phyloP scores from a whole-genome alignment of 2,888 invertebrate species.

The Papilio protenor region DNA sequence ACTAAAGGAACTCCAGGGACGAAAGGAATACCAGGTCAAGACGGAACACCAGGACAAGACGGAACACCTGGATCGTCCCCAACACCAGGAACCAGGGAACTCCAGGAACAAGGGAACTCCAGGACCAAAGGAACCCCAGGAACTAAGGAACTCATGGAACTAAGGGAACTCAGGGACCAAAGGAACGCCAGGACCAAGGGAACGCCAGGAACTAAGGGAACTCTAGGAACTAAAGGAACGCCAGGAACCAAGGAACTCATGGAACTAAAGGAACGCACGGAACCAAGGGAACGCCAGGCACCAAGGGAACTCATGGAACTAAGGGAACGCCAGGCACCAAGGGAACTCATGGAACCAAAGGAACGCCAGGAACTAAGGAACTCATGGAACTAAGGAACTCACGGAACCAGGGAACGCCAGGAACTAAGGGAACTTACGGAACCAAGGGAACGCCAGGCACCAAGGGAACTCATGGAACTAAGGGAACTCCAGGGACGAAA shows the following conservation, averaged over 20 bases:
- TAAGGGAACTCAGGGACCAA: constrained; percentile 22
- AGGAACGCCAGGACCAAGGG: background rate
- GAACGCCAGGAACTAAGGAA: constrained; percentile 35
- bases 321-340: background rate
- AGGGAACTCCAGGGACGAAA: background rate
- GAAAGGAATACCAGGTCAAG: background rate
- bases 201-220: constrained; percentile 34
- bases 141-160: too few relatives aligned
- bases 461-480: background rate
- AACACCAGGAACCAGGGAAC: background rate
- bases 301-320: background rate
- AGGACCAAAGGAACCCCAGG: background rate
- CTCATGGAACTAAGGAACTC: constrained; percentile 28
- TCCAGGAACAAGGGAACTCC: background rate
- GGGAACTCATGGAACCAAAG: constrained; percentile 24
- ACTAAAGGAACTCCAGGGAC: background rate
- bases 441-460: constrained; percentile 24
- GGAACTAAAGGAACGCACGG: constrained; percentile 26
- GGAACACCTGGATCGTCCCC: background rate
- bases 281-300: constrained; percentile 23
- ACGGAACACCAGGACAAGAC: background rate
- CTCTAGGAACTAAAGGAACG: constrained; percentile 25
- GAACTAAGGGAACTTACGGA: constrained; percentile 22
- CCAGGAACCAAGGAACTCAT: constrained; percentile 25
- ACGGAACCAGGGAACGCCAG: constrained; percentile 21